phyloP scores from a whole-genome alignment of 2,888 invertebrate species.

The Cephus spinipes region DNA sequence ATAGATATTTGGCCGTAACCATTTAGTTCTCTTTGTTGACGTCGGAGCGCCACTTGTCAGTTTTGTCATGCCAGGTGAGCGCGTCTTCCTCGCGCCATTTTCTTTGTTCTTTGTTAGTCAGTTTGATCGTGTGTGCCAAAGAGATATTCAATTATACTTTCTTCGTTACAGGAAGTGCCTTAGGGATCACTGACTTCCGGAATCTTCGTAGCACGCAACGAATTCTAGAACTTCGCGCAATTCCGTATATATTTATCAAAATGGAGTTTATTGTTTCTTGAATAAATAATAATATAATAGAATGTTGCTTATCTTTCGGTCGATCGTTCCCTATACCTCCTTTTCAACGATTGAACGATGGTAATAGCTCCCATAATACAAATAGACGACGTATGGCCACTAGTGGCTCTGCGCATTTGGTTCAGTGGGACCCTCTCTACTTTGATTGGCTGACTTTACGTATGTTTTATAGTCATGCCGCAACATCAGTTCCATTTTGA shows the following conservation, averaged over 20 bases:
- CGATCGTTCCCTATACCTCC: not conserved
- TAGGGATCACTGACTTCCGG: not conserved
- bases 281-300: not conserved
- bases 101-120: not conserved
- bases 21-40: not conserved
- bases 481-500: too few species aligned
- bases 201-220: not conserved
- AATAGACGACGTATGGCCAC: too few species aligned
- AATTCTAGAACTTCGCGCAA: not conserved
- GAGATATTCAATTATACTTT: not conserved
- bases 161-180: not conserved
- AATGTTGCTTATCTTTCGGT: not conserved
- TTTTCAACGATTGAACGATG: not conserved
- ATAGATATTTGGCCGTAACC: not conserved
- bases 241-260: not conserved
- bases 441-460: too few species aligned
- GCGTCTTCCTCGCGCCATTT: not conserved
- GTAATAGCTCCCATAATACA: too few species aligned
- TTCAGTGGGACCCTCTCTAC: too few species aligned
- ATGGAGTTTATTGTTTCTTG: not conserved
- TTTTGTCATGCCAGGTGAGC: not conserved
- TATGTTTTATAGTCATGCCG: too few species aligned
- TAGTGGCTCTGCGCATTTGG: too few species aligned
- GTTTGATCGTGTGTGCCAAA: not conserved
- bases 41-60: not conserved